A percentile compares a stretch with the other conserved stretches of the same genome.
phyloP scores from a whole-genome alignment of 2,888 invertebrate species.

The Hedychridium roseum region DNA sequence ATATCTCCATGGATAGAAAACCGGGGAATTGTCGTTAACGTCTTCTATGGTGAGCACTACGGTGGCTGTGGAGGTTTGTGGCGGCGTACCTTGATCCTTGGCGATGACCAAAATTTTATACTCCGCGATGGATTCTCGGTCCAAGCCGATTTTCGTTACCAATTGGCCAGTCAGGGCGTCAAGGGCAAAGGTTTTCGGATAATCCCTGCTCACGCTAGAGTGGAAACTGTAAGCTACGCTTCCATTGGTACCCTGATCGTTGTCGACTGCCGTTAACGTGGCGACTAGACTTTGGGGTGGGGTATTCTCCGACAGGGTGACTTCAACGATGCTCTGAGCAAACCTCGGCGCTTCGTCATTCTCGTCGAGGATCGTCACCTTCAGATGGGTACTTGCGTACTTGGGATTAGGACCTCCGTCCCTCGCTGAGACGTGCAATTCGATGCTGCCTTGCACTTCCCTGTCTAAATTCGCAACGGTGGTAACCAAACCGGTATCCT shows the following conservation, averaged over 20 bases:
- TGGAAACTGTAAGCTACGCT: constrained; percentile 86
- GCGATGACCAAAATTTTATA: constrained; percentile 89
- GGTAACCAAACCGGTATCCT: constrained; percentile 88
- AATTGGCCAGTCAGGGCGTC: constrained; percentile 87
- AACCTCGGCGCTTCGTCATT: constrained; percentile 94
- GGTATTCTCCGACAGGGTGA: constrained; percentile 82
- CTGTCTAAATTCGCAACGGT: constrained; percentile 82
- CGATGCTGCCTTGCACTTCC: constrained; percentile 85
- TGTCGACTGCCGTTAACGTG: constrained; percentile 85
- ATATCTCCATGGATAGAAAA: constrained; percentile 90
- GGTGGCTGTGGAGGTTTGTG: constrained; percentile 89
- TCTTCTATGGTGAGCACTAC: constrained; percentile 83
- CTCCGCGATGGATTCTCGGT: constrained; percentile 79
- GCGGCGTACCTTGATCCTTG: constrained; percentile 89
- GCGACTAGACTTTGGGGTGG: constrained; percentile 83
- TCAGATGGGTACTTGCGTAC: constrained; percentile 88
- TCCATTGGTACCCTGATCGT: constrained; percentile 93
- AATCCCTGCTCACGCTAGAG: constrained; percentile 78
- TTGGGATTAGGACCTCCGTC: constrained; percentile 96
- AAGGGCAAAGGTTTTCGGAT: constrained; percentile 84
- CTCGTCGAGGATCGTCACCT: constrained; percentile 91
- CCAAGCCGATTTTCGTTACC: constrained; percentile 78
- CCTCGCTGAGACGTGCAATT: constrained; percentile 88
- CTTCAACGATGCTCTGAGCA: constrained; percentile 76
- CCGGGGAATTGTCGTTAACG: constrained; percentile 91